A percentile compares a stretch with the other conserved stretches of the same genome.
Evolutionary conservation across 2,797 vertebrate genomes (phyloP).

Genomic region (Cirrhinus mrigala): DNA sequence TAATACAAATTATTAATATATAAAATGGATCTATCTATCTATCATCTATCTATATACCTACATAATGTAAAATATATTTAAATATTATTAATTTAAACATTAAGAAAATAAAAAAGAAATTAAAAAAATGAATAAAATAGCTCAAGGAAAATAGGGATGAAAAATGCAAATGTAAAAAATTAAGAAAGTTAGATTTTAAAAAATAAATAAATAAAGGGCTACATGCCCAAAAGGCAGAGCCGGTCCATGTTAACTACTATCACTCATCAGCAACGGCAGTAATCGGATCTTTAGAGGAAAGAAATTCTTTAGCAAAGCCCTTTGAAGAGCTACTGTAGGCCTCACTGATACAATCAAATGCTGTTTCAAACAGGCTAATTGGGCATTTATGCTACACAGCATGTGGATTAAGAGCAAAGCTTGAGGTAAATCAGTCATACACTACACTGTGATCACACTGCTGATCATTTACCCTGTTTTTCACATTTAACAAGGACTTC

Average conservation of each 20-base stretch:
- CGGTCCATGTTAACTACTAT: neutral
- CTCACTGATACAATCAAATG: slow-evolving; percentile 46
- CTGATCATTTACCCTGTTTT: neutral
- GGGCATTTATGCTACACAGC: slow-evolving; percentile 74
- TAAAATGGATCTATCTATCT: neutral
- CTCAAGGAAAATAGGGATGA: neutral
- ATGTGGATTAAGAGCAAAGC: slow-evolving; percentile 66
- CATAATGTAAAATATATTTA: neutral
- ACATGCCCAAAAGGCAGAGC: neutral
- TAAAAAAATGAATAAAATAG: no score
- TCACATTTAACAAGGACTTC: neutral
- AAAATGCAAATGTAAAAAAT: neutral
- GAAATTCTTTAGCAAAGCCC: neutral
- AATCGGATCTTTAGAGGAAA: slow-evolving; percentile 1
- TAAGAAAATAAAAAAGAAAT: no score
- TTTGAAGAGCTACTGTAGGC: neutral
- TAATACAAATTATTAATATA: no score
- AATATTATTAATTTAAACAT: neutral
- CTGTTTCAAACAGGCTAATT: slow-evolving; percentile 69
- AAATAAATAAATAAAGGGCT: no score
- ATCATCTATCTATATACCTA: neutral
- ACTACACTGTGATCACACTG: neutral
- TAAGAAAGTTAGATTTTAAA: neutral
- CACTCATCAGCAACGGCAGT: neutral
- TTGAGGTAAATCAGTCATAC: neutral